Conservation (phyloP, 1,140 invertebrate genomes). For the Pissodes strobi region DNA sequence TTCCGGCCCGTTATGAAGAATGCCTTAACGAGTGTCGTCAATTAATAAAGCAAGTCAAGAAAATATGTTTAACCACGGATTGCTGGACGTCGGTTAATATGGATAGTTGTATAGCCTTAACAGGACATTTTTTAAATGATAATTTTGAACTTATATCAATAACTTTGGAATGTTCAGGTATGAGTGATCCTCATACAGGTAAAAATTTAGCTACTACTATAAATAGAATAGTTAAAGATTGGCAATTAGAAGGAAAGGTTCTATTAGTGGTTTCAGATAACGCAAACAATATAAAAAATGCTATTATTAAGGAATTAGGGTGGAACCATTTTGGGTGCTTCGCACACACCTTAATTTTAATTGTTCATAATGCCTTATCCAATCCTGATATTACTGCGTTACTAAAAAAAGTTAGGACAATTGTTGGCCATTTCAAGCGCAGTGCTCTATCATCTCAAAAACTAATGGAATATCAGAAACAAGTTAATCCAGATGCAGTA, state of each 20-base stretch:
- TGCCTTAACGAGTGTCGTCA: conserved; percentile 31
- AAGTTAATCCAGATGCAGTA: not conserved
- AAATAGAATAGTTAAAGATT: conserved; percentile 36
- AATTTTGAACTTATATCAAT: conserved; percentile 32
- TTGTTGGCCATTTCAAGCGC: conserved; percentile 13
- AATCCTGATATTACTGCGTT: not conserved
- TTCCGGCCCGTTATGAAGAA: conserved; percentile 25
- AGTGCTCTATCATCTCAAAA: not conserved
- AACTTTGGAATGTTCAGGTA: conserved; percentile 29
- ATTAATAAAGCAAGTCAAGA: conserved; percentile 15
- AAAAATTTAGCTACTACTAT: not conserved
- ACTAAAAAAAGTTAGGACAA: not conserved
- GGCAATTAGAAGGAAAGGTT: conserved; percentile 40
- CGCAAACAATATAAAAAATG: conserved; percentile 43
- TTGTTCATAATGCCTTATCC: conserved; percentile 24
- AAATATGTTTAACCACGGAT: conserved; percentile 48
- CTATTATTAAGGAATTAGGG: conserved; percentile 35
- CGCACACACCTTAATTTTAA: conserved; percentile 46
- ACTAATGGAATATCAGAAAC: not conserved
- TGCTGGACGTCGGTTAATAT: conserved; percentile 50
- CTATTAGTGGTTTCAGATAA: conserved; percentile 43
- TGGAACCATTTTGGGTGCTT: conserved; percentile 47
- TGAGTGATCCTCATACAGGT: conserved; percentile 14
- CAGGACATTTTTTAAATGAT: conserved; percentile 45
- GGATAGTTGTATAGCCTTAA: conserved; percentile 45